A percentile compares a stretch with the other conserved stretches of the same genome.
Conservation (phyloP, 2,113 vertebrate species). For the Opisthocomus hoazin region DNA sequence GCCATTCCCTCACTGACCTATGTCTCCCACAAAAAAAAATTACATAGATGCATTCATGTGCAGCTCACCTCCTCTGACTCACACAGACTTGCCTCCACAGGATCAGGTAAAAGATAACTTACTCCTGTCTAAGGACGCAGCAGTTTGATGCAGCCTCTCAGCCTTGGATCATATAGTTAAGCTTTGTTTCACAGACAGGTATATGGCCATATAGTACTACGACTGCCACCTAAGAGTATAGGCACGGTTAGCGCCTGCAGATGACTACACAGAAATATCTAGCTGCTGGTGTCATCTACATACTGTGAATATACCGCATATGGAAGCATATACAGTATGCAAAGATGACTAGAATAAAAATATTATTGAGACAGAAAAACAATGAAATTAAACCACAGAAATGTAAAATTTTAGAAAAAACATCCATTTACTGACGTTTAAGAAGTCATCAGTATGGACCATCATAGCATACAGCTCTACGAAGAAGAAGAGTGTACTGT, state of each 20-base stretch:
- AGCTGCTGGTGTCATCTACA: background rate
- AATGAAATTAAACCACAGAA: background rate
- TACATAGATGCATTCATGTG: background rate
- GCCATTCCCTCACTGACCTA: background rate
- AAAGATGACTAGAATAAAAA: background rate
- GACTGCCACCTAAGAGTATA: accelerated
- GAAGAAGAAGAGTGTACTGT: background rate
- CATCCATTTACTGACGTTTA: background rate
- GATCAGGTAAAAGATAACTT: background rate
- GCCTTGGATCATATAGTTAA: background rate
- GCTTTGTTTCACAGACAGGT: background rate
- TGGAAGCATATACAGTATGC: background rate
- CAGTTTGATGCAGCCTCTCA: background rate
- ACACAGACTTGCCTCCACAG: background rate
- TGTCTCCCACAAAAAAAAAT: background rate
- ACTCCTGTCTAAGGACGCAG: background rate
- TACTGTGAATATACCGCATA: background rate
- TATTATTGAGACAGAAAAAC: background rate
- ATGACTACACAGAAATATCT: background rate
- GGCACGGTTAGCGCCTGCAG: background rate
- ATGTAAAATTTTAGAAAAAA: background rate
- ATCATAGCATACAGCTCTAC: background rate
- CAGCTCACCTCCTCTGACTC: background rate
- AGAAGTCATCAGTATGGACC: background rate
- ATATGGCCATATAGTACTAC: accelerated